Base-by-base conservation (phyloP, 2,797 vertebrate species). In the Hybognathus amarus region DNA sequence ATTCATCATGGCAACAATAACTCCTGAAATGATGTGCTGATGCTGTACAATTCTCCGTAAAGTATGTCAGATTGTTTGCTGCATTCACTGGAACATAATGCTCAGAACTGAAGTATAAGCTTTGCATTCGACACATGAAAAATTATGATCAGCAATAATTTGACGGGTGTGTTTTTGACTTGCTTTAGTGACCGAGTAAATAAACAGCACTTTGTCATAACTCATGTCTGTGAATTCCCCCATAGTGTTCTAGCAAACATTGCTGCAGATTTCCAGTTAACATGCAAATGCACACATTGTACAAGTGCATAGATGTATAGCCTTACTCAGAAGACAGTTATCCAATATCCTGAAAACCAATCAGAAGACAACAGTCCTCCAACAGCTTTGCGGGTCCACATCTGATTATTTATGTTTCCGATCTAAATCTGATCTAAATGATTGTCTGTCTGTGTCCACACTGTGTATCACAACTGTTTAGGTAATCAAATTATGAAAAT, bases 11-110 rank as follows among this genome's bases (percentile, higher is more conserved):
- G 67, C 38, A 68, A 13, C 10, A 42, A 7, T 69, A 42, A 42
- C 24, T 42, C 24, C 66, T 68, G 22, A 24, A 69, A 17, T 40
- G 22, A 22, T 24, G 22, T 24, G 7, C 12, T 13, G 12, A 42
- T 69, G 11, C 20, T 42, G 67, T 69, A 15, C n/a, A 12, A n/a
- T n/a, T n/a, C n/a, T n/a, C n/a, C 24, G 67, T 45, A 69, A 70
- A 70, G 67, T 24, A 27, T 70, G n/a, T 24, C 68, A 70, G 12
- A 70, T 45, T 45, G 68, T 69, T 38, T 42, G 67, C 67, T 24
- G 38, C 38, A 42, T 42, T 7, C 12, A 15, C 22, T 69, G 24
- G 12, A 24, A 42, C 45, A 4, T 47, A 47, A 33, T 66, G 33
- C 33, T 22, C 50, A 56, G 52, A 56, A 61, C 5, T 27, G 59